A percentile compares a stretch with the other conserved stretches of the same genome.
phyloP scores from a whole-genome alignment of 2,888 invertebrate genomes.

The Troglohyphantes excavatus region DNA sequence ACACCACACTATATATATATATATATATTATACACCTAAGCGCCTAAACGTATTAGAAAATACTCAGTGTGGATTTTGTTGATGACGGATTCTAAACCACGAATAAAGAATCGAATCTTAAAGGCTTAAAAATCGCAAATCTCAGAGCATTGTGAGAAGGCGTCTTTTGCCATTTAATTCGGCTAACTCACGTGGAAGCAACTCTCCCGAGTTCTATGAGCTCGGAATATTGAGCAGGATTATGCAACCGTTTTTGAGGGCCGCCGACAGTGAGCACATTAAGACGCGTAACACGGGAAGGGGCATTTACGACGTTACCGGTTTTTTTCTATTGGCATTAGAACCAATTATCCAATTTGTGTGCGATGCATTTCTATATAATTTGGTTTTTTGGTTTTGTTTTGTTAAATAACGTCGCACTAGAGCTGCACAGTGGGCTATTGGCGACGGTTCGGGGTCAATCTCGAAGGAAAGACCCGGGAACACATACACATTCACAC shows the following conservation, averaged over 20 bases:
- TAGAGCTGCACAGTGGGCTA: too few relatives aligned
- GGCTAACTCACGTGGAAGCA: conserved; percentile 16
- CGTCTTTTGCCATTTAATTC: neutral
- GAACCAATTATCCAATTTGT: too few relatives aligned
- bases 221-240: conserved; percentile 37
- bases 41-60: too few relatives aligned
- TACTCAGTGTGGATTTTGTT: conserved; percentile 30
- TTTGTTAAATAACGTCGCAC: too few relatives aligned
- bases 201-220: neutral
- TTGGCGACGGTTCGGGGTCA: too few relatives aligned
- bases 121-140: neutral
- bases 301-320: neutral
- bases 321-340: too few relatives aligned
- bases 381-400: too few relatives aligned
- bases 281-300: neutral
- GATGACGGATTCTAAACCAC: neutral
- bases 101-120: conserved; percentile 15
- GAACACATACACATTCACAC: too few relatives aligned
- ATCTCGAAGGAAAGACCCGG: too few relatives aligned
- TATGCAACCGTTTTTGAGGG: conserved; percentile 19
- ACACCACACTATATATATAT: too few relatives aligned
- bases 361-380: too few relatives aligned
- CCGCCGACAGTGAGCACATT: conserved; percentile 4
- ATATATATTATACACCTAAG: too few relatives aligned
- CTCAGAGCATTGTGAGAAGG: neutral